phyloP scores from a whole-genome alignment of 1,140 invertebrate genomes.

The Meteorus sp. region DNA sequence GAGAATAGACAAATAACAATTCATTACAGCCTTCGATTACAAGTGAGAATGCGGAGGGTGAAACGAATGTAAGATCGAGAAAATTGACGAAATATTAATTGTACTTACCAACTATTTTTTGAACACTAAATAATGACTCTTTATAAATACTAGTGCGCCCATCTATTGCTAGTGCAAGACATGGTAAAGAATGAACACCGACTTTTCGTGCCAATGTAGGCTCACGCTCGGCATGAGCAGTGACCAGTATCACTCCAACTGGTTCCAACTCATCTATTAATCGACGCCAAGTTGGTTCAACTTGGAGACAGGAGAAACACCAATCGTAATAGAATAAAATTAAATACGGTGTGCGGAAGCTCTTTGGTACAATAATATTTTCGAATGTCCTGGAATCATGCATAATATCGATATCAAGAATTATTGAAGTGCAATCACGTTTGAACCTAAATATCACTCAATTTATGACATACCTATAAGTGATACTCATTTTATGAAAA shows the following conservation, averaged over 20 bases:
- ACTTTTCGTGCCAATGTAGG: slow-evolving; percentile 73
- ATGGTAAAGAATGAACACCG: slow-evolving; percentile 78
- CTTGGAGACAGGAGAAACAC: slow-evolving; percentile 87
- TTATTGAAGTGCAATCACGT: slow-evolving; percentile 7
- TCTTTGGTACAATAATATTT: slow-evolving; percentile 82
- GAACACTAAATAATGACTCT: slow-evolving; percentile 74
- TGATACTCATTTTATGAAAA: slow-evolving; percentile 85
- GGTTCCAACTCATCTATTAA: slow-evolving; percentile 84
- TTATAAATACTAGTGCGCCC: slow-evolving; percentile 80
- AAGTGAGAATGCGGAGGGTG: not conserved
- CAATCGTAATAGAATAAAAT: slow-evolving; percentile 91
- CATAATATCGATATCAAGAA: slow-evolving; percentile 1
- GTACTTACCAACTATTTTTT: slow-evolving; percentile 75
- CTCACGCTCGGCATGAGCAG: slow-evolving; percentile 84
- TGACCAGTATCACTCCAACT: slow-evolving; percentile 70
- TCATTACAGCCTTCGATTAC: not conserved
- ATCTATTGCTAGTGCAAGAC: slow-evolving; percentile 79
- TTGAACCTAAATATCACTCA: slow-evolving; percentile 3
- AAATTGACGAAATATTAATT: no score
- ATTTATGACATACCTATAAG: slow-evolving; percentile 66
- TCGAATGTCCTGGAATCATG: slow-evolving; percentile 75
- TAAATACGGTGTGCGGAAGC: slow-evolving; percentile 75
- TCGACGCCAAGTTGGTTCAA: slow-evolving; percentile 79
- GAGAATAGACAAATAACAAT: slow-evolving; percentile 27
- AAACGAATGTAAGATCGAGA: no score